These are phyloP conservation scores for Mesoclemmys tuberculata DNA, from an alignment of 2,113 vertebrate genomes.

Conservation along the genomic window DNA sequence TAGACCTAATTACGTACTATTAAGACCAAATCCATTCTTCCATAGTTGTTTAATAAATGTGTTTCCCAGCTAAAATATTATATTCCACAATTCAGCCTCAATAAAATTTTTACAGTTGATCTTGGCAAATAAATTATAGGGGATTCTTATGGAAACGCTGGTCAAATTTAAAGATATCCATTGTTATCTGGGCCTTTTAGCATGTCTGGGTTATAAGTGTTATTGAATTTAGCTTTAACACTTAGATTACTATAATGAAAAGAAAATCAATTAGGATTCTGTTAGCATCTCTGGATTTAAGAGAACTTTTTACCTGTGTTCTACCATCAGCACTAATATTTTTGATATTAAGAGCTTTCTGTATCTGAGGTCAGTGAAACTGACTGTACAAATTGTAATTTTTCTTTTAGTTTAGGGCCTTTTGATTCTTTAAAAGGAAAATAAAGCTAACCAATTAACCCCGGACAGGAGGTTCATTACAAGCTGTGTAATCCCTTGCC, in stretches of 20 bases:
- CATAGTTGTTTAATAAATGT: constrained; percentile 72
- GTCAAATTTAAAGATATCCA: constrained; percentile 64
- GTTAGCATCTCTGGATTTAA: constrained; percentile 30
- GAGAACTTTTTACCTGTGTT: constrained; percentile 53
- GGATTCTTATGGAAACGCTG: constrained; percentile 64
- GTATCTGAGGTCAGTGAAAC: constrained; percentile 62
- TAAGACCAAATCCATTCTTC: constrained; percentile 70
- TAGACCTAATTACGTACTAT: constrained; percentile 73
- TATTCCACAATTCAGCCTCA: constrained; percentile 67
- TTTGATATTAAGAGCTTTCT: constrained; percentile 42
- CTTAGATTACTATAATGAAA: constrained; percentile 46
- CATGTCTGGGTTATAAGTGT: constrained; percentile 47
- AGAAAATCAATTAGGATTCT: constrained; percentile 1
- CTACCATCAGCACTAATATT: constrained; percentile 39
- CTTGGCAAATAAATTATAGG: constrained; percentile 62
- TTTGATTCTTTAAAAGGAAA: constrained; percentile 81
- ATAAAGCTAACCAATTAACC: constrained; percentile 83
- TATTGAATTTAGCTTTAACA: constrained; percentile 57
- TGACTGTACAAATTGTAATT: constrained; percentile 62
- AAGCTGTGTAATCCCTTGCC: constrained; percentile 81
- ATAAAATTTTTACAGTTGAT: constrained; percentile 55
- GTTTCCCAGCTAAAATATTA: constrained; percentile 69
- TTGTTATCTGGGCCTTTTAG: constrained; percentile 42
- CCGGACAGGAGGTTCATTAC: constrained; percentile 82
- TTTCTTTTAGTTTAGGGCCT: constrained; percentile 69